These are phyloP conservation scores for Dryoscopus gambensis DNA, from an alignment of 2,113 vertebrate genomes.

Conservation along the genomic window DNA sequence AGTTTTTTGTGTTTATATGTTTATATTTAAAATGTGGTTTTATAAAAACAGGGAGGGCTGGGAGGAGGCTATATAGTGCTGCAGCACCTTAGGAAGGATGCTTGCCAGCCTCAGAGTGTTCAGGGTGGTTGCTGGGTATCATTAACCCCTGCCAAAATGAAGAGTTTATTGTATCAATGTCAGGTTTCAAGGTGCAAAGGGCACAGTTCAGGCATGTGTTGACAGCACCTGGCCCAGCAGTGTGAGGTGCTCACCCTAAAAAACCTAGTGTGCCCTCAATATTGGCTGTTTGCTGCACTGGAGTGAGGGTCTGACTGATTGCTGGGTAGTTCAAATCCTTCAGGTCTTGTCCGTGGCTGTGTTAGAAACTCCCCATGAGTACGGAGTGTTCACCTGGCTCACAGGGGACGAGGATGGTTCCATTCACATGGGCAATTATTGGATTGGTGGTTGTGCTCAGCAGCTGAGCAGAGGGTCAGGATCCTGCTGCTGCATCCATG, in stretches of 20 bases:
- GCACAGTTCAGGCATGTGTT: accelerated
- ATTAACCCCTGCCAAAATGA: background rate
- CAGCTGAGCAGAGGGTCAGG: background rate
- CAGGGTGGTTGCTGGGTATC: background rate
- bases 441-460: background rate
- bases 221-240: background rate
- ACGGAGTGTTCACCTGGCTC: accelerated
- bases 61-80: background rate
- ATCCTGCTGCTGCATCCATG: background rate
- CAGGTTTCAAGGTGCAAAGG: background rate
- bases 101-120: background rate
- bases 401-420: accelerated
- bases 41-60: background rate
- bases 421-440: accelerated
- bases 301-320: background rate
- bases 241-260: background rate
- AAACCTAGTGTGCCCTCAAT: accelerated
- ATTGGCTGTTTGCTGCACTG: background rate
- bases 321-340: background rate
- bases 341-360: background rate
- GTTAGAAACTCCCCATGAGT: background rate
- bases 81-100: background rate
- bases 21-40: background rate
- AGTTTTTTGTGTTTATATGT: background rate
- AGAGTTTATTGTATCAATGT: background rate